Evolutionary conservation across 2,888 invertebrate species (phyloP).

Genomic region (Plebejus melissa): DNA sequence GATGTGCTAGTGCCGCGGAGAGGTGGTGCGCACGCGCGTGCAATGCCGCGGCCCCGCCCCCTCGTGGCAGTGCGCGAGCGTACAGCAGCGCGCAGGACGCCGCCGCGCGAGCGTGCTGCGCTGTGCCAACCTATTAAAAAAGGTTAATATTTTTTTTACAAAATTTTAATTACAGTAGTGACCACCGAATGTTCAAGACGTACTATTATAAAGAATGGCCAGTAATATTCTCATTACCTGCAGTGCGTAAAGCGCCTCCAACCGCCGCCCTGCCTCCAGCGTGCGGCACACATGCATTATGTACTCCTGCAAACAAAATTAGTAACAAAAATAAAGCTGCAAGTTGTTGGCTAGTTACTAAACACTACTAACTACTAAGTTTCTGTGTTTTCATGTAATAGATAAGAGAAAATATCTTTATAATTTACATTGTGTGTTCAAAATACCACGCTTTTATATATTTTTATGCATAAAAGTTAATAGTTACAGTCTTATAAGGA

Average conservation of each 20-base stretch:
- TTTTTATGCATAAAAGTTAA: too few species aligned
- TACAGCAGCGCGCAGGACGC: conserved; percentile 90
- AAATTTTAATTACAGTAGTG: not conserved
- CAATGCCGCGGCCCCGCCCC: conserved; percentile 54
- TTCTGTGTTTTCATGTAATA: too few species aligned
- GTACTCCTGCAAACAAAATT: conserved; percentile 68
- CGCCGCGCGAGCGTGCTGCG: conserved; percentile 86
- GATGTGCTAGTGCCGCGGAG: conserved; percentile 81
- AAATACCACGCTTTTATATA: too few species aligned
- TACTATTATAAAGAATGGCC: not conserved
- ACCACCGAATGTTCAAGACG: not conserved
- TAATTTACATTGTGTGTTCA: too few species aligned
- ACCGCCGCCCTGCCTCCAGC: conserved; percentile 82
- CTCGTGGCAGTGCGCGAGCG: conserved; percentile 60
- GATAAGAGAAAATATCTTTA: too few species aligned
- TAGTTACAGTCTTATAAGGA: too few species aligned
- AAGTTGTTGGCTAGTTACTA: not conserved
- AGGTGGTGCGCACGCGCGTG: conserved; percentile 76
- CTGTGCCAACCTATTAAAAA: conserved; percentile 70
- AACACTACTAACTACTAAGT: not conserved
- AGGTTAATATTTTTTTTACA: not conserved
- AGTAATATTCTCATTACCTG: conserved; percentile 57
- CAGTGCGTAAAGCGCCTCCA: conserved; percentile 86
- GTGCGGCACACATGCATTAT: conserved; percentile 84
- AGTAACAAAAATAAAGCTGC: not conserved